A percentile compares a stretch with the other conserved stretches of the same genome.
These are phyloP conservation scores for Drosophila crucigera DNA, from an alignment of 2,888 invertebrate genomes.

Conservation along the genomic window DNA sequence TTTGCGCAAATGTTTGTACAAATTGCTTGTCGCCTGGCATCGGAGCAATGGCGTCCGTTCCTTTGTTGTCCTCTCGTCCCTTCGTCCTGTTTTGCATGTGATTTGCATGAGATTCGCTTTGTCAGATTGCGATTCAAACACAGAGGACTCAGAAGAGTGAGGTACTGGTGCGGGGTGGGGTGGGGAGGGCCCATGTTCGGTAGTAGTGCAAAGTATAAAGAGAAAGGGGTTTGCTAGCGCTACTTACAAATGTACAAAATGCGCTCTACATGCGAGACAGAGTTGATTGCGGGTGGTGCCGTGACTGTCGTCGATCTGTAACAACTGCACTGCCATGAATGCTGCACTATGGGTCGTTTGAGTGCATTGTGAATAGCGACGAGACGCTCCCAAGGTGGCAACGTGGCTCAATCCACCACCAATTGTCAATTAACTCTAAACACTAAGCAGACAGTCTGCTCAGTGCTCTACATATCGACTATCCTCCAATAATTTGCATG, in stretches of 20 bases:
- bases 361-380: conserved; percentile 36
- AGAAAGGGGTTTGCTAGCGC: conserved; percentile 3
- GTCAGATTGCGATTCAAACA: conserved; percentile 43
- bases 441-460: background rate
- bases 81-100: conserved; percentile 52
- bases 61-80: background rate
- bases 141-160: conserved; percentile 10
- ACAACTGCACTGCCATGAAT: conserved; percentile 48
- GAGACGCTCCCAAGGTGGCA: conserved; percentile 22
- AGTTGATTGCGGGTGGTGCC: conserved; percentile 10
- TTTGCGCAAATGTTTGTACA: conserved; percentile 72
- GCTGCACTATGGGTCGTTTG: conserved; percentile 30
- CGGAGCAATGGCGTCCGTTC: conserved; percentile 19
- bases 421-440: conserved; percentile 18
- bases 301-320: conserved; percentile 31
- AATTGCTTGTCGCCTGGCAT: conserved; percentile 72
- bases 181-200: background rate
- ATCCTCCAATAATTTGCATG: background rate
- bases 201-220: background rate
- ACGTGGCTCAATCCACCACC: conserved; percentile 16
- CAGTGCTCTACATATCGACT: conserved; percentile 2
- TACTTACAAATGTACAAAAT: conserved; percentile 43
- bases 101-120: conserved; percentile 58
- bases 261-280: conserved; percentile 18
- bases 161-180: too few relatives aligned